Base-by-base conservation (phyloP, 2,797 vertebrate genomes). In the Alosa sapidissima region DNA sequence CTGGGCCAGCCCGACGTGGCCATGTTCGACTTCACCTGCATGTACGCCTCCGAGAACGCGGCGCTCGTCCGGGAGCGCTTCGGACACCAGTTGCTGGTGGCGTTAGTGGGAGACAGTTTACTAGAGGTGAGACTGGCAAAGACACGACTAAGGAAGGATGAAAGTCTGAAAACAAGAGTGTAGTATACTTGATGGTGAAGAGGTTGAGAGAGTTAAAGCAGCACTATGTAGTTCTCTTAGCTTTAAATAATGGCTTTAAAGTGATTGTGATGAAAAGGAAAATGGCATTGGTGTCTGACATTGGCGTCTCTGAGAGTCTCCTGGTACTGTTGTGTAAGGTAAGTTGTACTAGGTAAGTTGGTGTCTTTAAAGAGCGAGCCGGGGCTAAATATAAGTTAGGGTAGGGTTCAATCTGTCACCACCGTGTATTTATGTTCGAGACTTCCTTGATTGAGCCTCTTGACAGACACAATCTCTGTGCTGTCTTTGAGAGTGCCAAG, bases 21-120 rank as follows among this genome's bases (percentile, higher is more conserved):
- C 41, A 99, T 99, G 98, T 99, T 99, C 65, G 98, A 99, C 93
- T 99, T 99, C 90, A 99, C 98, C n/a, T 97, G 93, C 92, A 99
- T 99, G 98, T 96, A 99, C 0, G 98, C 97, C 5, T 98, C 98
- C 0, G 98, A 99, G 93, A 99, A 98, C 0, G 98, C 98, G 0
- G 97, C 98, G 0, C 92, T 99, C 84, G 94, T 98, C 89, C 94
- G 98, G 78, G 97, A 99, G 91, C 93, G 97, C 36, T 96, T 94
- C 87, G 95, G 97, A n/a, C 97, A 96, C 92, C 96, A 95, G 85
- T 95, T 99, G n/a, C 94, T 99, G 28, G 98, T 99, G 60, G 94
- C 98, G 0, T 96, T 99, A 2, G 98, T 99, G 84, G 98, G 98
- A 2, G 98, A 99, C 87, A 99, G 98, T 87, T 94, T 99, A 90